Evolutionary conservation across 2,888 invertebrate species (phyloP), one percentile per base, ranked within the genome.

Genomic region (Erpobdella octoculata): DNA sequence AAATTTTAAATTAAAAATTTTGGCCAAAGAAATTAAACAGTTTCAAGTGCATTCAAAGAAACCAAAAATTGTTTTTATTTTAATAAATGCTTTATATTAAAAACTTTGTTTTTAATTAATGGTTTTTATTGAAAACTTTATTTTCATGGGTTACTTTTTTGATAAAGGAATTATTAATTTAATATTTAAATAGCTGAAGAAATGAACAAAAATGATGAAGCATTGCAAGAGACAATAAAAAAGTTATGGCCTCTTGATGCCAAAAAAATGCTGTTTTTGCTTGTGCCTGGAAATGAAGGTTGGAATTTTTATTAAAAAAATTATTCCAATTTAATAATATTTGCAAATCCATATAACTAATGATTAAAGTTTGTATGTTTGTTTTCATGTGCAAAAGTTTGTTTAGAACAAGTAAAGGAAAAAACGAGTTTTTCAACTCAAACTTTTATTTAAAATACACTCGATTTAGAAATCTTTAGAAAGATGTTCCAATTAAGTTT

Each of bases 161-260:
- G 33, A 64, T 70, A 28, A 28, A 25, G n/a, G n/a, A n/a, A n/a
- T n/a, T n/a, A n/a, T n/a, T n/a, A n/a, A n/a, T n/a, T n/a, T n/a
- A n/a, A n/a, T 61, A 21, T 59, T 9, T 53, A 74, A 75, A 46
- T 76, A 92, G 96, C 93, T 78, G 93, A 96, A 80, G 96, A 97
- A 87, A 98, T 97, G 97, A 96, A 98, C 86, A 92, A 91, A 87
- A 96, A 97, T 75, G 97, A 98, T 85, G 89, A 89, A 78, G 98
- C 99, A 85, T 87, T 99, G 78, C 88, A 92, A 80, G 91, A 91
- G 83, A 95, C 96, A 71, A 91, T 99, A 80, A 89, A 89, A 80
- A 93, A 91, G 82, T 91, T 99, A 83, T 99, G 98, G 98, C 97
- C 98, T 72, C 86, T 98, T 76, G 95, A 97, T 86, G 93, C 97